phyloP scores from a whole-genome alignment of 2,888 invertebrate genomes.

The Lasioglossum leucozonium region DNA sequence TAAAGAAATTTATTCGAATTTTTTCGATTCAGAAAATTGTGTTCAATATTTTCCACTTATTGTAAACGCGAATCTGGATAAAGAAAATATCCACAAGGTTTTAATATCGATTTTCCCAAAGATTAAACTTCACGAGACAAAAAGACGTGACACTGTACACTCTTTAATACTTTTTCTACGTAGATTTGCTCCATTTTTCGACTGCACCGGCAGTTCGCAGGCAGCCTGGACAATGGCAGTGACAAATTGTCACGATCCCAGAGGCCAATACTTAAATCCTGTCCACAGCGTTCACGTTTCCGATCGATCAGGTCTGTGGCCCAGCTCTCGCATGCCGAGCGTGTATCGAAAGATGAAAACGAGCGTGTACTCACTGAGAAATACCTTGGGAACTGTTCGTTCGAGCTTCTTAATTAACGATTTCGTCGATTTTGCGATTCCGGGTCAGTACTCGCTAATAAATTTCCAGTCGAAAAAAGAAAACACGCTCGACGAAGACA shows the following conservation, averaged over 20 bases:
- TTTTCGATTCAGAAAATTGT: too few species aligned
- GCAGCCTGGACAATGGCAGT: not conserved
- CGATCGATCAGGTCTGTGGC: constrained; percentile 26
- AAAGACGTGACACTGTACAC: not conserved
- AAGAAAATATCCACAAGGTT: too few species aligned
- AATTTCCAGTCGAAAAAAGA: not conserved
- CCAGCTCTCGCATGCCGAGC: not conserved
- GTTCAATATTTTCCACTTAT: too few species aligned
- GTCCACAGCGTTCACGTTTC: not conserved
- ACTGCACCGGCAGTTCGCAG: not conserved
- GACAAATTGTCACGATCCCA: not conserved
- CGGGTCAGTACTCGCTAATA: not conserved
- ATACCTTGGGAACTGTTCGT: too few species aligned
- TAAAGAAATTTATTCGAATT: too few species aligned
- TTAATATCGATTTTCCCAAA: not conserved
- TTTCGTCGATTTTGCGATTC: not conserved
- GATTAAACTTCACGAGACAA: not conserved
- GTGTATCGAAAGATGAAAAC: not conserved
- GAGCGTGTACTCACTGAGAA: not conserved
- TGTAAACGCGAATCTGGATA: too few species aligned
- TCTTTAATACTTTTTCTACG: not conserved
- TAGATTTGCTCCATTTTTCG: not conserved
- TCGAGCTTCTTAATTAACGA: not conserved
- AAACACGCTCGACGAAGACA: too few species aligned
- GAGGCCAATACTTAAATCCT: not conserved